These are phyloP conservation scores for Phataginus tricuspis DNA, from an alignment of 2,797 vertebrate genomes.

Conservation along the genomic window DNA sequence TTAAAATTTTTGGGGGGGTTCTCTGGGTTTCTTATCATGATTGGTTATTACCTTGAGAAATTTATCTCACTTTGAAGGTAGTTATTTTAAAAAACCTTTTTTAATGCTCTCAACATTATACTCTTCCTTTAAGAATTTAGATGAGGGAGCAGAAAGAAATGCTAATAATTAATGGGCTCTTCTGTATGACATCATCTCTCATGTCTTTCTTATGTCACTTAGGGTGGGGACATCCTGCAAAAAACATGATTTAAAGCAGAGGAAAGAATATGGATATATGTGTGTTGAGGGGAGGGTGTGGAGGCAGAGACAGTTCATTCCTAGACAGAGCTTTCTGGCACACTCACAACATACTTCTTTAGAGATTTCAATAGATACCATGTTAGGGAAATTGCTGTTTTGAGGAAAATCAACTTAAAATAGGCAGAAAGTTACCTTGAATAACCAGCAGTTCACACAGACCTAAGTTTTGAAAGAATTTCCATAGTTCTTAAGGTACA, in stretches of 20 bases:
- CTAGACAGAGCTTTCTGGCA: neutral
- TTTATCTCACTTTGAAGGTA: conserved; percentile 34
- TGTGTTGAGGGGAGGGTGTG: neutral
- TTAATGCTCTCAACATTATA: neutral
- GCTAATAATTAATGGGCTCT: neutral
- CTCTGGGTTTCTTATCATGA: neutral
- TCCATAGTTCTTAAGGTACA: conserved; percentile 9
- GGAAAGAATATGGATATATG: too few species aligned
- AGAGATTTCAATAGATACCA: neutral
- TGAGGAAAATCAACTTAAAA: conserved; percentile 13
- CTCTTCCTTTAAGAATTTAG: neutral
- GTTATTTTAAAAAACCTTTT: neutral
- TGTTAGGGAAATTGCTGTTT: neutral
- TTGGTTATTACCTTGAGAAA: conserved; percentile 12
- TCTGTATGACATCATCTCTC: neutral
- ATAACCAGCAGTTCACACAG: neutral
- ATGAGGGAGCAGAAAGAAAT: conserved; percentile 14
- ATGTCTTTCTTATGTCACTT: neutral
- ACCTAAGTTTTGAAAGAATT: conserved; percentile 33
- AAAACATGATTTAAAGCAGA: neutral
- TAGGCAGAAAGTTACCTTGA: neutral
- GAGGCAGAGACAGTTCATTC: neutral
- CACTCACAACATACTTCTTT: neutral
- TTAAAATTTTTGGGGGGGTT: neutral
- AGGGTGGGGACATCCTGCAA: neutral